Evolutionary conservation across 2,888 invertebrate genomes (phyloP).

Genomic region (Volucella bombylans): DNA sequence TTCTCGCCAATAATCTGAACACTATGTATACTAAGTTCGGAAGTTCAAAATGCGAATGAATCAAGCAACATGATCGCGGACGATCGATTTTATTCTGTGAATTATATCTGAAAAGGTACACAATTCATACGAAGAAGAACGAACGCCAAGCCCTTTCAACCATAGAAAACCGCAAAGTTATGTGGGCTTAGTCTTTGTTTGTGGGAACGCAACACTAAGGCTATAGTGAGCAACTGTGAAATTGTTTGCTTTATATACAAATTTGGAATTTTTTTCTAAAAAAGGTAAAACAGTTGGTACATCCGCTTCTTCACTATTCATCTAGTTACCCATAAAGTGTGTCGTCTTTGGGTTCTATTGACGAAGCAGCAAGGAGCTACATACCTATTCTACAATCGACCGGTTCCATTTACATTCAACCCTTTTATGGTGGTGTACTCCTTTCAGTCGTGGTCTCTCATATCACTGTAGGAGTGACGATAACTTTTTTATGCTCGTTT

Average conservation of each 20-base stretch:
- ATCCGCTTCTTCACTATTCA: slow-evolving; percentile 70
- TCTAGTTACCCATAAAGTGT: slow-evolving; percentile 71
- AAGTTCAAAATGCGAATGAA: slow-evolving; percentile 49
- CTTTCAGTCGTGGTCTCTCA: slow-evolving; percentile 52
- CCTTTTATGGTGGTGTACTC: slow-evolving; percentile 70
- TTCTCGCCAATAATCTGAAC: slow-evolving; percentile 53
- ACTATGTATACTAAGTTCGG: slow-evolving; percentile 50
- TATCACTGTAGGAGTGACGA: slow-evolving; percentile 67
- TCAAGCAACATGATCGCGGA: slow-evolving; percentile 40
- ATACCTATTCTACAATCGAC: slow-evolving; percentile 10
- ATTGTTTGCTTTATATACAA: slow-evolving; percentile 68
- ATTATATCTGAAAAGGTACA: slow-evolving; percentile 59
- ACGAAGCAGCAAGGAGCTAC: slow-evolving; percentile 44
- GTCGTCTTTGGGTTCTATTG: slow-evolving; percentile 53
- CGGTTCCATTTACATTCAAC: slow-evolving; percentile 69
- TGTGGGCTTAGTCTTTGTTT: slow-evolving; percentile 50
- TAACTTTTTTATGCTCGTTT: slow-evolving; percentile 51
- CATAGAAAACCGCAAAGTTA: slow-evolving; percentile 11
- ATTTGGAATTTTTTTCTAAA: slow-evolving; percentile 69
- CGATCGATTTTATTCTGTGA: slow-evolving; percentile 57
- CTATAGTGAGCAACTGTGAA: slow-evolving; percentile 49
- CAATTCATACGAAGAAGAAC: slow-evolving; percentile 39
- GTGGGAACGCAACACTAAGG: slow-evolving; percentile 3
- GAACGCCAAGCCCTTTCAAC: slow-evolving; percentile 35
- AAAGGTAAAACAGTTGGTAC: slow-evolving; percentile 67